A percentile compares a stretch with the other conserved stretches of the same genome.
These are phyloP conservation scores for Orcinus orca DNA, from an alignment of 2,113 vertebrate genomes.

Conservation along the genomic window DNA sequence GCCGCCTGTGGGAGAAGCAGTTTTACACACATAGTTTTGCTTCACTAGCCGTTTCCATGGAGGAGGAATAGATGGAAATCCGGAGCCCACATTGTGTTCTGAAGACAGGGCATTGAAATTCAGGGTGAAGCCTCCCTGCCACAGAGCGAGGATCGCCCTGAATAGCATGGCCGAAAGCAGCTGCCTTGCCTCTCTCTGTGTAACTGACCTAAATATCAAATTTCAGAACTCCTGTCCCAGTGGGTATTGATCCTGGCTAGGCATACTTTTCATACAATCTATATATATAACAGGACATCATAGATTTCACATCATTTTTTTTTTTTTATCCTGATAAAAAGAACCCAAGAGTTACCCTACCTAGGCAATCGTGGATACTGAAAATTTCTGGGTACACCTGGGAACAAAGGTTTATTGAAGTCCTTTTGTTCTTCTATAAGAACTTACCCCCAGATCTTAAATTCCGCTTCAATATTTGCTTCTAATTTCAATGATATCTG, in stretches of 20 bases:
- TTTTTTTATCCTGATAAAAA: neutral
- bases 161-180: neutral
- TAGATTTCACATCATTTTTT: neutral
- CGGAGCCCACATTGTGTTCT: neutral
- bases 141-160: neutral
- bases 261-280: neutral
- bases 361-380: neutral
- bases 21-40: constrained; percentile 3
- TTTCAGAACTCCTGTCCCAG: neutral
- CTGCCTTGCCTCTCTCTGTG: neutral
- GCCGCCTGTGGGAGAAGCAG: neutral
- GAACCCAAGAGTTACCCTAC: neutral
- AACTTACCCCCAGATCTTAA: neutral
- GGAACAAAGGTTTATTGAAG: neutral
- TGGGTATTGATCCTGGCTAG: neutral
- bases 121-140: neutral
- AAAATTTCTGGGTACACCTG: neutral
- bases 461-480: neutral
- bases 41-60: constrained; percentile 4
- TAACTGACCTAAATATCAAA: constrained; percentile 1
- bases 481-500: neutral
- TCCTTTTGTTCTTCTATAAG: neutral
- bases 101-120: neutral
- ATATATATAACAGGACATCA: neutral
- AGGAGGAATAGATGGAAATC: neutral